phyloP scores from a whole-genome alignment of 1,140 invertebrate species.

The Saccostrea glomerata region DNA sequence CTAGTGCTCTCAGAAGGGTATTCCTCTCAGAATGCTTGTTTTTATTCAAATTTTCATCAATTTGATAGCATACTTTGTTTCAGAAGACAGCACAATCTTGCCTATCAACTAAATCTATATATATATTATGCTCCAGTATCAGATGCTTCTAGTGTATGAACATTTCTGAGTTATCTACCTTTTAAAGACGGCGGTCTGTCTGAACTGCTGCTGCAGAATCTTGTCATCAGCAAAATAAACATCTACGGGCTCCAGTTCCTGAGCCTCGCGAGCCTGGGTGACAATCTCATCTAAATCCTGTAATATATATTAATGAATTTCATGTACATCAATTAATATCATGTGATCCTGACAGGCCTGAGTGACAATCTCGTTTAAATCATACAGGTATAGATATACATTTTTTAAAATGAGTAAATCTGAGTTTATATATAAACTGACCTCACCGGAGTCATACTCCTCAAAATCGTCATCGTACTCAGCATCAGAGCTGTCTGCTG shows the following conservation, averaged over 20 bases:
- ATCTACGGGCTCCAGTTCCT: constrained; percentile 64
- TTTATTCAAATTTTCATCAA: no score
- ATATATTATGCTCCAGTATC: no score
- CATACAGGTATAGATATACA: constrained; percentile 52
- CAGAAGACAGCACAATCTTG: no score
- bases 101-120: no score
- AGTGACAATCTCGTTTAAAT: constrained; percentile 71
- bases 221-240: constrained; percentile 71
- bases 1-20: no score
- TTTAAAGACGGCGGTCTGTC: constrained; percentile 53
- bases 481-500: constrained; percentile 36
- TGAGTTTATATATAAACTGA: constrained; percentile 20
- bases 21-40: no score
- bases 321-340: no score
- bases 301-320: no score
- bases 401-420: background rate
- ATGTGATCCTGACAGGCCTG: constrained; percentile 68
- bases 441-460: constrained; percentile 70
- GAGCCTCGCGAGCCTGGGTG: constrained; percentile 68
- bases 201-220: constrained; percentile 53
- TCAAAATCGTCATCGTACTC: constrained; percentile 74
- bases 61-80: no score
- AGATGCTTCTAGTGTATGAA: no score
- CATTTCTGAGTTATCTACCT: background rate
- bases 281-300: constrained; percentile 74